Base-by-base conservation (phyloP, 2,113 vertebrate genomes). In the Pogonocichla stellata region DNA sequence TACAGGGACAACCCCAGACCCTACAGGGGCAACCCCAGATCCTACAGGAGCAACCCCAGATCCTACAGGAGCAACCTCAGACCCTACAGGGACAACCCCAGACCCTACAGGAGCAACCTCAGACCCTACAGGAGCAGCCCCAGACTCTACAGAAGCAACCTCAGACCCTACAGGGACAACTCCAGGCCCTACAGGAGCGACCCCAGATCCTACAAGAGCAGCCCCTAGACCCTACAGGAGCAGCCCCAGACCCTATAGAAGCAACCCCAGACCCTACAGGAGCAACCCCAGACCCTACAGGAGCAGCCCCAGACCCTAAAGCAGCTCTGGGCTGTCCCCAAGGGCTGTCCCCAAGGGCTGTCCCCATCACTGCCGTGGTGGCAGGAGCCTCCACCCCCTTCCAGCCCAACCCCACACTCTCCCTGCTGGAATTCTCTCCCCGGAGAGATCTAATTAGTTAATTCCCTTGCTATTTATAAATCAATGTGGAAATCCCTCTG, bases 391-490 rank as follows among this genome's bases (percentile, higher is more conserved):
- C 8, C 14, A 1, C 18, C 13, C 5, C 90, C 58, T 11, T 1
- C 51, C 84, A 14, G 61, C 74, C 80, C 14, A 2, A 18, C 51
- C 71, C 57, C 2, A 0, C 71, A 5, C 92, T 88, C 77, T 96
- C 91, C 91, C 88, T 78, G 95, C 84, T 5, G 93, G 89, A 96
- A 95, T 95, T 86, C 61, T 69, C 69, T 92, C 94, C 92, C 93
- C 2, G 3, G 85, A 67, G 96, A 97, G 96, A 75, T 66, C 23
- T 96, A 97, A 98, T 98, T 94, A 95, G 80, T 38, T 92, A 95
- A 96, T 97, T 96, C 96, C 82, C 61, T 70, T 7, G 65, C 91
- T 94, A 80, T 96, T 96, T 96, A 77, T 45, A 73, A 95, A 96
- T 65, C 95, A 25, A 75, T 36, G 78, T 75, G 95, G 91, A 94